Conservation (phyloP, 2,888 invertebrate species). For the Alloplasta piceator region DNA sequence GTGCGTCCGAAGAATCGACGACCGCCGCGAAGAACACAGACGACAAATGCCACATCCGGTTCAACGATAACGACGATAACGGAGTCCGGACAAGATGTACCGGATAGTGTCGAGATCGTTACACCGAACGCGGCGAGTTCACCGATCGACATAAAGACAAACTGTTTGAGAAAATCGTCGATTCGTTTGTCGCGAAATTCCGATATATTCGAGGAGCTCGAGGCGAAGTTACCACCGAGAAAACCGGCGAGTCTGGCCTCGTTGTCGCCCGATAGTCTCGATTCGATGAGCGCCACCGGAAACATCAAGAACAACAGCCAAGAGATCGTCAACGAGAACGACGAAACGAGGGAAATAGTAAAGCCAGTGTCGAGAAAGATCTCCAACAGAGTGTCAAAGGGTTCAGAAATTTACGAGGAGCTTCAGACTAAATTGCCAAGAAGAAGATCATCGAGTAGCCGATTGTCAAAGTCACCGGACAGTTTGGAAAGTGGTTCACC, state of each 20-base stretch:
- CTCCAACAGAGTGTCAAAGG: slow-evolving; percentile 74
- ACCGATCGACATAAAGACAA: slow-evolving; percentile 67
- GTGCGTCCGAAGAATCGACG: slow-evolving; percentile 81
- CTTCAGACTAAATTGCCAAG: slow-evolving; percentile 73
- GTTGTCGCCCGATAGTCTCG: slow-evolving; percentile 80
- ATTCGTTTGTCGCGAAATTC: slow-evolving; percentile 77
- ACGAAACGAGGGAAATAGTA: slow-evolving; percentile 67
- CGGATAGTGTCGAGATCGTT: slow-evolving; percentile 74
- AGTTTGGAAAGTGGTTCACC: slow-evolving; percentile 74
- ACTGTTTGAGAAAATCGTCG: slow-evolving; percentile 76
- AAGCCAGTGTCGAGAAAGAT: slow-evolving; percentile 70
- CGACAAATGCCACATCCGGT: slow-evolving; percentile 63
- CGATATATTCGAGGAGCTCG: slow-evolving; percentile 79
- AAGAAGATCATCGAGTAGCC: slow-evolving; percentile 75
- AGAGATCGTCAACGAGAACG: slow-evolving; percentile 47
- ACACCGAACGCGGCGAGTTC: slow-evolving; percentile 67
- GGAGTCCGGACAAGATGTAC: slow-evolving; percentile 71
- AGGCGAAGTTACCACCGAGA: slow-evolving; percentile 71
- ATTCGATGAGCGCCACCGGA: slow-evolving; percentile 69
- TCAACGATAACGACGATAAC: slow-evolving; percentile 70
- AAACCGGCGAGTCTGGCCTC: slow-evolving; percentile 74
- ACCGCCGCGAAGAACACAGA: slow-evolving; percentile 76
- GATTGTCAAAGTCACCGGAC: slow-evolving; percentile 79
- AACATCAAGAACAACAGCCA: slow-evolving; percentile 37
- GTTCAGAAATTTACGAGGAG: slow-evolving; percentile 77